Conservation (phyloP, 2,113 vertebrate species). For the Megaceryle maxima region DNA sequence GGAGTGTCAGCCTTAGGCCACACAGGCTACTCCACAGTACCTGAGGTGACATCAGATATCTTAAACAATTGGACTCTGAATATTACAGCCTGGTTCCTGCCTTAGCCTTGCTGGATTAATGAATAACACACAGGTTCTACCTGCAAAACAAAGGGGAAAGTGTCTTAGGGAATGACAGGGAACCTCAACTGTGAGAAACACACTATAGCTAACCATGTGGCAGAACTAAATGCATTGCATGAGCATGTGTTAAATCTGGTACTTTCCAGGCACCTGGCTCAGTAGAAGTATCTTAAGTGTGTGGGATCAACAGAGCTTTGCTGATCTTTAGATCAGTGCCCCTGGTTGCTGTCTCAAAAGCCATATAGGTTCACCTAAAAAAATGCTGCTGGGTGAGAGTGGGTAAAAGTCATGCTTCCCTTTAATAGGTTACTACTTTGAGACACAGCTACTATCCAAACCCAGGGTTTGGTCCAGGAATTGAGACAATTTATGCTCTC, state of each 20-base stretch:
- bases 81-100: neutral
- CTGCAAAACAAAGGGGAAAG: neutral
- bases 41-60: neutral
- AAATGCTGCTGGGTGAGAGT: neutral
- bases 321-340: neutral
- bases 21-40: neutral
- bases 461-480: neutral
- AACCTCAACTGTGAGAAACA: neutral
- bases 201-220: neutral
- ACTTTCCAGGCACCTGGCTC: neutral
- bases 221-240: neutral
- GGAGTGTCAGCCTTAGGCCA: neutral
- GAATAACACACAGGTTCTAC: neutral
- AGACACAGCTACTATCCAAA: neutral
- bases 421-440: neutral
- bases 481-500: neutral
- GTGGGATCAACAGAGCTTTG: neutral
- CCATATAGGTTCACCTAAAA: neutral
- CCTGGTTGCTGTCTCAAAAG: neutral
- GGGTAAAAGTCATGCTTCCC: neutral
- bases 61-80: neutral
- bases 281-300: neutral
- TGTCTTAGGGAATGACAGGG: neutral
- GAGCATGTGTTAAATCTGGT: neutral
- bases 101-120: neutral